phyloP scores from a whole-genome alignment of 2,888 invertebrate species.

The Pachliopta kotzebuea region DNA sequence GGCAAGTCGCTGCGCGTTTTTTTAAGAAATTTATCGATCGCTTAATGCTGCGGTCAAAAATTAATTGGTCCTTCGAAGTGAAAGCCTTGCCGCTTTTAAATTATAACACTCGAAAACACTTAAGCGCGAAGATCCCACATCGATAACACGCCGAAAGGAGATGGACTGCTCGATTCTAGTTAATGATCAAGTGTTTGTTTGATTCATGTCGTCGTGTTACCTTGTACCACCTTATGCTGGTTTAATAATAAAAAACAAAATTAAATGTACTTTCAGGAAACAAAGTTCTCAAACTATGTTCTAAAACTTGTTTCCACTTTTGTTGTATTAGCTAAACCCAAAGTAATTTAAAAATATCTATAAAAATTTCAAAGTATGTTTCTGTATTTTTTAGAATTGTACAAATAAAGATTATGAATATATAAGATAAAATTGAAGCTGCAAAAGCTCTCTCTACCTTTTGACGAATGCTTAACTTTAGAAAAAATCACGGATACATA shows the following conservation, averaged over 20 bases:
- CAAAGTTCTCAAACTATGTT: too few species aligned
- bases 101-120: constrained; percentile 63
- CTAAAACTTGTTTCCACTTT: too few species aligned
- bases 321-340: too few species aligned
- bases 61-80: constrained; percentile 66
- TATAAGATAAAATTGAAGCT: background rate
- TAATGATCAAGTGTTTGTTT: constrained; percentile 1
- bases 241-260: background rate
- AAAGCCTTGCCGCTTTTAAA: constrained; percentile 66
- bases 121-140: constrained; percentile 40
- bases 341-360: background rate
- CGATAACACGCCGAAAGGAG: constrained; percentile 12
- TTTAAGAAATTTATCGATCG: constrained; percentile 68
- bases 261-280: too few species aligned
- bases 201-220: background rate
- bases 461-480: constrained; percentile 3
- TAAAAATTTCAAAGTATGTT: background rate
- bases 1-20: constrained; percentile 43
- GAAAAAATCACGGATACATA: constrained; percentile 19
- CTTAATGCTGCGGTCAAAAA: constrained; percentile 69
- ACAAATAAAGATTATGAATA: background rate
- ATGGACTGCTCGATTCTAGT: constrained; percentile 9
- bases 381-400: background rate
- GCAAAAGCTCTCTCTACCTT: background rate
- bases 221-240: background rate